phyloP scores from a whole-genome alignment of 2,113 vertebrate species.

The Coptodon bakossiorum region DNA sequence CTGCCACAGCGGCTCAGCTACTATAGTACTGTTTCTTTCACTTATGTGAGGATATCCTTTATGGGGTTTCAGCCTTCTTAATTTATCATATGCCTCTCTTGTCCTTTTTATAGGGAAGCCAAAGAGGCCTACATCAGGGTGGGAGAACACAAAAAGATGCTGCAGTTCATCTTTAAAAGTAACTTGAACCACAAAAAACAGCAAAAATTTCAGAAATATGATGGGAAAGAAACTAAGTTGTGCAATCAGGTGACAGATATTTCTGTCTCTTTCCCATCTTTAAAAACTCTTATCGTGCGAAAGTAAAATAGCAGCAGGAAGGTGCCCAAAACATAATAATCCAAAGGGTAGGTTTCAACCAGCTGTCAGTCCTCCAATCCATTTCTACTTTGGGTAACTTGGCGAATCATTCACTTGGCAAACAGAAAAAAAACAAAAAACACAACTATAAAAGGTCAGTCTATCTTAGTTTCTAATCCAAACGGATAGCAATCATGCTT shows the following conservation, averaged over 20 bases:
- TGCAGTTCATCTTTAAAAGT: background rate
- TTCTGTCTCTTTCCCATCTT: constrained; percentile 37
- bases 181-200: background rate
- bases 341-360: background rate
- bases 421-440: background rate
- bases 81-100: background rate
- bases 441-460: background rate
- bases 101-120: background rate
- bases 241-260: constrained; percentile 3
- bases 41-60: background rate
- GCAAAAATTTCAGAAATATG: background rate
- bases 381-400: constrained; percentile 4
- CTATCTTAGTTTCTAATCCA: background rate
- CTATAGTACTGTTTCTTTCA: background rate
- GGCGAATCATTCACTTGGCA: background rate
- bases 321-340: constrained; percentile 2
- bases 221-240: background rate
- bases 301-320: background rate
- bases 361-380: constrained; percentile 30
- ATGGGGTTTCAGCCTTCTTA: background rate
- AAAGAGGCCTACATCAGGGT: background rate
- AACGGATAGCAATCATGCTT: background rate
- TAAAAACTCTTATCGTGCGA: background rate
- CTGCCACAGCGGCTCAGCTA: background rate
- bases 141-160: background rate